These are phyloP conservation scores for Galleria mellonella DNA, from an alignment of 1,140 invertebrate genomes.

Conservation along the genomic window DNA sequence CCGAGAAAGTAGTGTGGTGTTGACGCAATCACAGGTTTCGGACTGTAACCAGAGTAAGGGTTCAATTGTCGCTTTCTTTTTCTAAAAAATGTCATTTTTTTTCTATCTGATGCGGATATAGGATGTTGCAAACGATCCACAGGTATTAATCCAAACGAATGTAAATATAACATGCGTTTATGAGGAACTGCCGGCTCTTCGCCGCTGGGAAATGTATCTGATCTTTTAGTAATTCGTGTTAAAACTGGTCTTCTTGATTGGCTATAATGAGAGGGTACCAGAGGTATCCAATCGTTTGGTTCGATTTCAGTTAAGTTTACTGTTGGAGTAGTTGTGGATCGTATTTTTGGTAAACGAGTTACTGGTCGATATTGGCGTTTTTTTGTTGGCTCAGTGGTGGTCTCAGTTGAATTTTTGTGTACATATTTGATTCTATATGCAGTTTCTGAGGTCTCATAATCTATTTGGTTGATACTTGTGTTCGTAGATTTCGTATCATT, in stretches of 20 bases:
- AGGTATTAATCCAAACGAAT: slow-evolving; percentile 52
- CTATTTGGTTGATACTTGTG: slow-evolving; percentile 24
- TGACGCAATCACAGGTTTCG: slow-evolving; percentile 14
- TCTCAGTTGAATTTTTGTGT: slow-evolving; percentile 9
- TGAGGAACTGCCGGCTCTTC: slow-evolving; percentile 6
- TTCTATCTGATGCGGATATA: slow-evolving; percentile 21
- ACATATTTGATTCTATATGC: slow-evolving; percentile 15
- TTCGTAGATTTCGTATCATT: slow-evolving; percentile 14
- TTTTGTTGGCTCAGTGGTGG: slow-evolving; percentile 15
- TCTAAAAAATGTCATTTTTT: slow-evolving; percentile 43
- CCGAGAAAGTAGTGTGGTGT: slow-evolving; percentile 17
- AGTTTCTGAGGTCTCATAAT: slow-evolving; percentile 20
- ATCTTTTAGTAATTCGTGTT: slow-evolving; percentile 36
- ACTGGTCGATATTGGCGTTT: slow-evolving; percentile 37
- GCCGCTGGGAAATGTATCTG: slow-evolving; percentile 24
- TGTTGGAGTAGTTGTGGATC: slow-evolving; percentile 24
- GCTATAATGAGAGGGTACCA: slow-evolving; percentile 43
- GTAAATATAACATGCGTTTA: slow-evolving; percentile 36
- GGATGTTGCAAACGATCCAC: slow-evolving; percentile 22
- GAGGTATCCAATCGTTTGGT: slow-evolving; percentile 55
- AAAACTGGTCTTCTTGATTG: slow-evolving; percentile 22
- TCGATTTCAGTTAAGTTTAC: slow-evolving; percentile 24
- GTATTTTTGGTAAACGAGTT: slow-evolving; percentile 35
- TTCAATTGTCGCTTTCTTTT: slow-evolving; percentile 39
- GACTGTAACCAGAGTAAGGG: slow-evolving; percentile 33